Percentiles rank a stretch among this genome's conserved stretches.
phyloP scores from a whole-genome alignment of 2,888 invertebrate genomes.

The Drosophila robusta region DNA sequence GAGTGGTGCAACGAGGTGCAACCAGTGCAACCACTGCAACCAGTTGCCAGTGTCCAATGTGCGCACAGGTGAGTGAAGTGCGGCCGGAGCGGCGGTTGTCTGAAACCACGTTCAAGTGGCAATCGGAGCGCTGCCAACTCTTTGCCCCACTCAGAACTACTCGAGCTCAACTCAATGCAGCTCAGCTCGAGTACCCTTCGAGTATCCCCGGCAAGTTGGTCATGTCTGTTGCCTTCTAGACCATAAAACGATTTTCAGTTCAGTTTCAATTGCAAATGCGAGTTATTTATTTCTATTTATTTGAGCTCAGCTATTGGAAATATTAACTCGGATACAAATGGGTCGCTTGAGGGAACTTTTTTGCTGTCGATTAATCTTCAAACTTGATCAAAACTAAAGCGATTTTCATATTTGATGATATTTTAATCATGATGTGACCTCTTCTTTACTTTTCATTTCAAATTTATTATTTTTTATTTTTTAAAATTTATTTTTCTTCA shows the following conservation, averaged over 20 bases:
- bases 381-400: too few species aligned
- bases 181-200: too few species aligned
- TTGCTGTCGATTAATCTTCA: too few species aligned
- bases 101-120: conserved; percentile 1
- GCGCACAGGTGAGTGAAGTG: conserved; percentile 45
- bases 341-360: too few species aligned
- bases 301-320: too few species aligned
- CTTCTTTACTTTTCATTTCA: too few species aligned
- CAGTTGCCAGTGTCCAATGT: conserved; percentile 39
- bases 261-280: neutral
- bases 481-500: too few species aligned
- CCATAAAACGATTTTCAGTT: neutral
- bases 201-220: neutral
- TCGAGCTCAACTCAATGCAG: neutral
- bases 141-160: conserved; percentile 5
- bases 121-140: conserved; percentile 5
- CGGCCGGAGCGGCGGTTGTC: too few species aligned
- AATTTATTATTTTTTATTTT: neutral
- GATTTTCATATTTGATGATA: too few species aligned
- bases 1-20: conserved; percentile 14
- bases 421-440: too few species aligned
- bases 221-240: neutral
- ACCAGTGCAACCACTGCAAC: conserved; percentile 1
- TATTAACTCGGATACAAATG: too few species aligned
- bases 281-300: too few species aligned